Conservation (phyloP, 2,797 vertebrate species). For the Betta splendens region DNA sequence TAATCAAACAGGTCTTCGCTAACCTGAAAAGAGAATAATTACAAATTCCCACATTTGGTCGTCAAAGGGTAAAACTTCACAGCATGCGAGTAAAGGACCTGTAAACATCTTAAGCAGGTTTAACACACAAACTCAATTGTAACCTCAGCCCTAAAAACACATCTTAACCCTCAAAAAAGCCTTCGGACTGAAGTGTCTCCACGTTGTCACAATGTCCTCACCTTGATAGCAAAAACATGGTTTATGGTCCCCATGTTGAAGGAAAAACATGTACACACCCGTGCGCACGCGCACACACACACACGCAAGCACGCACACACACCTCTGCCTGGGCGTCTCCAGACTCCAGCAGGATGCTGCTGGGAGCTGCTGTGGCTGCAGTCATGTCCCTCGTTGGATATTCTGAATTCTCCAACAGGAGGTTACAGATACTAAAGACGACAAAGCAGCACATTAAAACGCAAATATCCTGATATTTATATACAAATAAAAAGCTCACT, state of each 20-base stretch:
- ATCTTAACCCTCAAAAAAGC: no score
- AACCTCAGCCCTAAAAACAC: no score
- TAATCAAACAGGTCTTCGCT: conserved; percentile 94
- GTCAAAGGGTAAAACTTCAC: no score
- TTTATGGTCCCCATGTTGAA: no score
- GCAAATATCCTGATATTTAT: not conserved
- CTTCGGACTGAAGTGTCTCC: no score
- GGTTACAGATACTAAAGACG: conserved; percentile 92
- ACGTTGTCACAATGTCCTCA: no score
- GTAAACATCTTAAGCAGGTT: not conserved
- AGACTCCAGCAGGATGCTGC: conserved; percentile 92
- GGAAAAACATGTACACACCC: no score
- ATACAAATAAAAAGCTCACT: no score
- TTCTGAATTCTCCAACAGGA: conserved; percentile 93
- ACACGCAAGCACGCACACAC: conserved; percentile 42
- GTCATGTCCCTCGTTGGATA: conserved; percentile 89
- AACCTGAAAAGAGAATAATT: conserved; percentile 63
- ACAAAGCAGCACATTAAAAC: conserved; percentile 18
- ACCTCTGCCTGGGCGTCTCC: conserved; percentile 88
- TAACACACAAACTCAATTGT: no score
- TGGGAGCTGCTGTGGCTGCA: conserved; percentile 83
- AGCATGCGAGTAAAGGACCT: not conserved
- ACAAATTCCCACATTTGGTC: no score
- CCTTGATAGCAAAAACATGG: no score
- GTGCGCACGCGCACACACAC: not conserved